A percentile compares a stretch with the other conserved stretches of the same genome.
Evolutionary conservation across 2,113 vertebrate species (phyloP).

Genomic region (Rhinolophus ferrumequinum): DNA sequence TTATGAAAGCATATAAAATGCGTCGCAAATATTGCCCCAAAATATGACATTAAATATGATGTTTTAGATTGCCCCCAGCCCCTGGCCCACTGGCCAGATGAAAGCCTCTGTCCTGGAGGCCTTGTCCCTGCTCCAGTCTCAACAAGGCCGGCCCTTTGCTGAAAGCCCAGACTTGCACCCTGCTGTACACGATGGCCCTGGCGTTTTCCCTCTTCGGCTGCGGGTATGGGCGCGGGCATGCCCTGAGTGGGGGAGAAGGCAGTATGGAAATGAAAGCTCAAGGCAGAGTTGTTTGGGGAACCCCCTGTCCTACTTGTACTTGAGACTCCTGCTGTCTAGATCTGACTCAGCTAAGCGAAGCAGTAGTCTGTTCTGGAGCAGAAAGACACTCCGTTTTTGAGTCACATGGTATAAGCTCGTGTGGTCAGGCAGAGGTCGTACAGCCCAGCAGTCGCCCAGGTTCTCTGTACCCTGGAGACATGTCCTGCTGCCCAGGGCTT

Average conservation of each 20-base stretch:
- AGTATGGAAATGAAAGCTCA: neutral
- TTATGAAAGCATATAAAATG: neutral
- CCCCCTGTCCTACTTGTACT: neutral
- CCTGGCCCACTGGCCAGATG: neutral
- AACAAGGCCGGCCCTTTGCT: neutral
- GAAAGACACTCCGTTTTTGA: constrained; percentile 20
- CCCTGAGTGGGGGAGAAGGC: neutral
- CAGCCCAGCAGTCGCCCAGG: neutral
- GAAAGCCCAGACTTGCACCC: neutral
- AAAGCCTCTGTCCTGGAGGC: neutral
- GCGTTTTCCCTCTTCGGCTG: neutral
- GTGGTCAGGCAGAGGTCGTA: neutral
- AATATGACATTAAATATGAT: neutral
- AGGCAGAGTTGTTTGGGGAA: neutral
- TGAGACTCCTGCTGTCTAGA: neutral
- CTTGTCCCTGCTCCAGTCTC: neutral
- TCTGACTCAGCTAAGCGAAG: constrained; percentile 54
- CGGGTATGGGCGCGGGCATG: neutral
- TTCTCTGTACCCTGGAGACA: neutral
- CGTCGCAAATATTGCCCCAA: neutral
- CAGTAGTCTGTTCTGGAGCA: neutral
- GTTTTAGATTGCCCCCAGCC: neutral
- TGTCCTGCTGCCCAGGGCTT: neutral
- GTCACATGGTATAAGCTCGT: neutral
- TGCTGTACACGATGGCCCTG: accelerated